These are phyloP conservation scores for Neostethus bicornis DNA, from an alignment of 2,797 vertebrate genomes.

Conservation along the genomic window DNA sequence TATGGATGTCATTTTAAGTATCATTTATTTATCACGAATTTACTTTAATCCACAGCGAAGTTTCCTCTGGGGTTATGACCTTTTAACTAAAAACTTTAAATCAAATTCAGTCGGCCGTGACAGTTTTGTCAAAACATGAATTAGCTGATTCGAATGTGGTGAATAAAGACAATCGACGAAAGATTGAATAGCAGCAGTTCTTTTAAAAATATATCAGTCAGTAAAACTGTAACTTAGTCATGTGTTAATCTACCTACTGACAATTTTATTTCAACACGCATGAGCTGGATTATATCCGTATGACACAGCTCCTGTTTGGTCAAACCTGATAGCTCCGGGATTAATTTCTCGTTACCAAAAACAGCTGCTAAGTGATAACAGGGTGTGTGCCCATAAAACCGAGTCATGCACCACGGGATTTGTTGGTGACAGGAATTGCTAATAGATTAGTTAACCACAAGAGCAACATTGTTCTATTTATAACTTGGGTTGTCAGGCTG, in stretches of 20 bases:
- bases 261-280: constrained; percentile 32
- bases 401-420: constrained; percentile 23
- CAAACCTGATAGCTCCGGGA: constrained; percentile 26
- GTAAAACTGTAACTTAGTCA: constrained; percentile 40
- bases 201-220: constrained; percentile 36
- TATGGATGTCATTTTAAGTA: too few relatives aligned
- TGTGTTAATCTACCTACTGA: constrained; percentile 41
- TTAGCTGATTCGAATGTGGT: constrained; percentile 36
- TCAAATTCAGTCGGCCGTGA: constrained; percentile 43
- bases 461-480: constrained; percentile 35
- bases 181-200: constrained; percentile 14
- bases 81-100: constrained; percentile 34
- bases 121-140: constrained; percentile 53
- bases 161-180: constrained; percentile 42
- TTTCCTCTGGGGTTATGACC: constrained; percentile 36
- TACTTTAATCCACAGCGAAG: constrained; percentile 25
- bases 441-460: constrained; percentile 21
- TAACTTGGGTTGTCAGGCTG: constrained; percentile 20
- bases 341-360: constrained; percentile 32
- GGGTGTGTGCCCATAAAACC: constrained; percentile 27
- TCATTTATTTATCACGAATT: constrained; percentile 26
- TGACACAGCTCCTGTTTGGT: constrained; percentile 31
- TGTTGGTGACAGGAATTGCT: constrained; percentile 17
- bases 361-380: constrained; percentile 33
- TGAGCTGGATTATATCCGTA: constrained; percentile 33